Evolutionary conservation across 2,888 invertebrate genomes (phyloP).

Genomic region (Idaea dimidiata): DNA sequence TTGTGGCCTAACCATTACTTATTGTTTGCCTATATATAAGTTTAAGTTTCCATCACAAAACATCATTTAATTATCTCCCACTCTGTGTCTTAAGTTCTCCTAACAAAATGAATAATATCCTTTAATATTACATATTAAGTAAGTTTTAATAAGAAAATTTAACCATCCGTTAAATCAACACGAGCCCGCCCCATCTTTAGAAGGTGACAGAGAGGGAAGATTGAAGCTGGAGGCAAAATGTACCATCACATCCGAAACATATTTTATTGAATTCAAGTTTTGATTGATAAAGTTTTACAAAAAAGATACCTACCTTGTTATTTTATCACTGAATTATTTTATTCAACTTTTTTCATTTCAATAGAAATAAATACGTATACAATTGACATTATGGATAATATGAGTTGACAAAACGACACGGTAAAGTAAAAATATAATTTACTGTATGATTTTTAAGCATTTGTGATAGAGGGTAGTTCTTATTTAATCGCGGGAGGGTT

Average conservation of each 20-base stretch:
- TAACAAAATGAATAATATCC: neutral
- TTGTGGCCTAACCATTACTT: neutral
- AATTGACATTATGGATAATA: neutral
- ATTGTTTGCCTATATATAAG: neutral
- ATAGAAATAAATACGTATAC: neutral
- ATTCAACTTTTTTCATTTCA: slow-evolving; percentile 10
- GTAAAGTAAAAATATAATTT: neutral
- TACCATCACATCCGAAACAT: slow-evolving; percentile 45
- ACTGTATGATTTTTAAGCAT: neutral
- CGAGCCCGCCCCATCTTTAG: slow-evolving; percentile 41
- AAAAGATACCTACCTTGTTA: slow-evolving; percentile 5
- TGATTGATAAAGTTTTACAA: slow-evolving; percentile 54
- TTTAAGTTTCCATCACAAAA: neutral
- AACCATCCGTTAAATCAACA: slow-evolving; percentile 71
- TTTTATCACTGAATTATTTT: slow-evolving; percentile 13
- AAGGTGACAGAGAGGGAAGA: slow-evolving; percentile 51
- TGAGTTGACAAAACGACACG: neutral
- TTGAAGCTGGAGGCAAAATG: slow-evolving; percentile 51
- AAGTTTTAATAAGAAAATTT: slow-evolving; percentile 48
- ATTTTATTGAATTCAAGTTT: slow-evolving; percentile 65
- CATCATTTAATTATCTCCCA: neutral
- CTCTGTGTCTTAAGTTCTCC: neutral
- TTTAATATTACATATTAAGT: slow-evolving; percentile 28
- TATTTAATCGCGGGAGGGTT: neutral
- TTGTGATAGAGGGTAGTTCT: neutral